Evolutionary conservation across 2,797 vertebrate genomes (phyloP).

Genomic region (Malacoraja senta): DNA sequence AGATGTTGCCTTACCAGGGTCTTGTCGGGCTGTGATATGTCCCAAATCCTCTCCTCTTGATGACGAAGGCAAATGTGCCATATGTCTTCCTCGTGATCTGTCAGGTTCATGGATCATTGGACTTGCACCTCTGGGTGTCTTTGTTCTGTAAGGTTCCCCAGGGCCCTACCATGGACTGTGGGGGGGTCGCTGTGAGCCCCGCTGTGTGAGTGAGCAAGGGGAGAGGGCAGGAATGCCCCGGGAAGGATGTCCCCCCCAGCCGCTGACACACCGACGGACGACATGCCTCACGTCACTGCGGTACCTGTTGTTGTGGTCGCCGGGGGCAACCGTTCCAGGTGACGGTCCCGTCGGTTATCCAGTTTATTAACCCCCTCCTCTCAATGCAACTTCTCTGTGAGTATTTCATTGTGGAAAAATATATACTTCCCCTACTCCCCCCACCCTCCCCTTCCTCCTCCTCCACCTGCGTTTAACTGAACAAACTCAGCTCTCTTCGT

Average conservation of each 20-base stretch:
- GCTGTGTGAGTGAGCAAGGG: too few species aligned
- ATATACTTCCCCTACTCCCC: too few species aligned
- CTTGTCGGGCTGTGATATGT: too few species aligned
- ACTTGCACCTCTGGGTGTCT: too few species aligned
- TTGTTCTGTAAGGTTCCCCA: too few species aligned
- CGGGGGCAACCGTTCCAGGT: constrained; percentile 30
- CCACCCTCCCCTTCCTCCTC: not conserved
- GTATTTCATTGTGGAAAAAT: constrained; percentile 23
- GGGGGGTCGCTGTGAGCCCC: too few species aligned
- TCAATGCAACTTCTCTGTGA: constrained; percentile 37
- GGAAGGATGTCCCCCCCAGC: constrained; percentile 6
- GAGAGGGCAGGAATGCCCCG: not conserved
- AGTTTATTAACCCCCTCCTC: not conserved
- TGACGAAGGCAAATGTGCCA: too few species aligned
- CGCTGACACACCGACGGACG: constrained; percentile 19
- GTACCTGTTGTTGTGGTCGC: constrained; percentile 34
- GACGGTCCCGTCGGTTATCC: constrained; percentile 4
- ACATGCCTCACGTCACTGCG: constrained; percentile 25
- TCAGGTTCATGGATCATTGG: too few species aligned
- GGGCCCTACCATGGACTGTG: too few species aligned
- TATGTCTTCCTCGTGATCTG: too few species aligned
- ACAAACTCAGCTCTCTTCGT: not conserved
- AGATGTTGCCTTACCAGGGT: too few species aligned
- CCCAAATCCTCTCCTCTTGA: too few species aligned
- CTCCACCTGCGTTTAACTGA: not conserved